Evolutionary conservation across 2,888 invertebrate species (phyloP), one percentile per base, ranked within the genome.

Genomic region (Thera obeliscata): DNA sequence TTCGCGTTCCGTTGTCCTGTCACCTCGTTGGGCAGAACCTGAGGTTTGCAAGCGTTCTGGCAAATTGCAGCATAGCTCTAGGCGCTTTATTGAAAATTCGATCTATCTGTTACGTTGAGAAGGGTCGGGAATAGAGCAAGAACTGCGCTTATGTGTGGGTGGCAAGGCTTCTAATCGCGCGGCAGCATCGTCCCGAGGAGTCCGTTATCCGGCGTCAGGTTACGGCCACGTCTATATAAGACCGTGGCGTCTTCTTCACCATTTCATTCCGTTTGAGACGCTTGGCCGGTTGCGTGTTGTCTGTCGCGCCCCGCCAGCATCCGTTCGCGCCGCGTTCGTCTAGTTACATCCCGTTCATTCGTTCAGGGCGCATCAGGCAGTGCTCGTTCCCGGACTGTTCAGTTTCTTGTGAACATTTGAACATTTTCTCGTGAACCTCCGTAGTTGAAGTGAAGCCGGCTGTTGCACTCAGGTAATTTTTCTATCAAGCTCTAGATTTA

Each of bases 181-280:
- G 83, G 79, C 82, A 76, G 73, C 62, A 72, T 78, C 76, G 84
- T 80, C 81, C 81, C 81, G 78, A 77, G 81, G 84, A 88, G 88
- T 82, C 93, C 93, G 93, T 93, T 93, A 93, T 93, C 87, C 91
- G 90, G 91, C 91, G 93, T 91, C 93, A 93, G 93, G 93, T 93
- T 93, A 92, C 91, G 89, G 87, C 88, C 87, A 89, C 88, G 93
- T 93, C 93, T 93, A 93, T 93, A 93, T 87, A 93, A 93, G 93
- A 87, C 90, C 88, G 90, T 80, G 88, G 90, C 89, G 88, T 90
- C 92, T 91, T 93, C 93, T 91, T 91, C 87, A 93, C 87, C 87
- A 92, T 93, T 93, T 93, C 93, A 93, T 93, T 93, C 89, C 87
- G 93, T 91, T 90, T 89, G 86, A 88, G 89, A 87, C 91, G 89